A percentile compares a stretch with the other conserved stretches of the same genome.
Evolutionary conservation across 2,113 vertebrate species (phyloP).

Genomic region (Neomonachus schauinslandi): DNA sequence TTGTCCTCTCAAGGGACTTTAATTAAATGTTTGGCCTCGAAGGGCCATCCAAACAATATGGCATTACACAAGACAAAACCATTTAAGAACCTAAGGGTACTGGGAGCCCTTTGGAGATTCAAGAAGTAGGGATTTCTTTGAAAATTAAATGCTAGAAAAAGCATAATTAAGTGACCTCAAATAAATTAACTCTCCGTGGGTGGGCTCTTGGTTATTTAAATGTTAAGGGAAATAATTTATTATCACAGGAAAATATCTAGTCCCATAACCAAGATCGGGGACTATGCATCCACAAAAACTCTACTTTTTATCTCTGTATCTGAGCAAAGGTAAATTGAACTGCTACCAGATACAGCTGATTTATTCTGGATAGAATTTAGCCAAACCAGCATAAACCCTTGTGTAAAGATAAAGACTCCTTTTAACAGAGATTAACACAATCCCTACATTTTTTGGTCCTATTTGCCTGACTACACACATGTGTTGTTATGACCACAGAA

Average conservation of each 20-base stretch:
- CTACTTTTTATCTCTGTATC: neutral
- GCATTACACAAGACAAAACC: slow-evolving; percentile 46
- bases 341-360: neutral
- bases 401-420: neutral
- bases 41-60: slow-evolving; percentile 44
- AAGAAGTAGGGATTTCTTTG: neutral
- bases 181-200: neutral
- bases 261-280: neutral
- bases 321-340: neutral
- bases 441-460: neutral
- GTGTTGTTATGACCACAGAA: neutral
- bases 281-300: neutral
- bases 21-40: slow-evolving; percentile 65
- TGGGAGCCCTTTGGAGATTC: neutral
- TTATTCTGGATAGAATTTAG: neutral
- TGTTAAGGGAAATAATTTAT: neutral
- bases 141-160: slow-evolving; percentile 47
- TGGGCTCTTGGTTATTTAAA: neutral
- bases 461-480: neutral
- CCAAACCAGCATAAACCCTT: neutral
- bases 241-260: neutral
- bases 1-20: slow-evolving; percentile 40
- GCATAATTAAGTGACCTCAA: slow-evolving; percentile 23
- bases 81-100: neutral
- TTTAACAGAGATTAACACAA: neutral